These are phyloP conservation scores for Irena cyanogastra DNA, from an alignment of 2,113 vertebrate species.

Conservation along the genomic window DNA sequence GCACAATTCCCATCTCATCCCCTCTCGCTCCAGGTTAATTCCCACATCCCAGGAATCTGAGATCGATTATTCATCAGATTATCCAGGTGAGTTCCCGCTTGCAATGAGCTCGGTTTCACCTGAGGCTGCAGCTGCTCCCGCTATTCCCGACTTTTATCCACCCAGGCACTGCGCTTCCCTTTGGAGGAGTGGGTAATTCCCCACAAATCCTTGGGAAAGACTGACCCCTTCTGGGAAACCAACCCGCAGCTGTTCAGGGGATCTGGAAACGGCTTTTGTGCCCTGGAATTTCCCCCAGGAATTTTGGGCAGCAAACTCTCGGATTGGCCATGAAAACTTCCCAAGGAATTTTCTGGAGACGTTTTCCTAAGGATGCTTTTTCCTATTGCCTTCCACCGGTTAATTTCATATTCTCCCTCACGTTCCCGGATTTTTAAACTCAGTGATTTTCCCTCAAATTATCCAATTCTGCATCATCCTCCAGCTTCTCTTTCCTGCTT, in stretches of 20 bases:
- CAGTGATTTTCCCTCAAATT: neutral
- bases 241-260: neutral
- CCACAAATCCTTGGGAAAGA: conserved; percentile 24
- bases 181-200: neutral
- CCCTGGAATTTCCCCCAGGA: neutral
- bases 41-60: neutral
- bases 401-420: neutral
- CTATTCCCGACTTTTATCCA: neutral
- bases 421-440: neutral
- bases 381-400: neutral
- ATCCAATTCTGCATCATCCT: neutral
- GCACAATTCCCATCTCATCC: neutral
- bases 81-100: neutral
- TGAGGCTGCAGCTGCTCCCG: neutral
- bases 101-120: neutral
- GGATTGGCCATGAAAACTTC: neutral
- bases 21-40: neutral
- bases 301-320: neutral
- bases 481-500: neutral
- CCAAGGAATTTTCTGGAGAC: neutral
- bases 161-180: neutral
- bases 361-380: neutral
- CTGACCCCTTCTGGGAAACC: conserved; percentile 46
- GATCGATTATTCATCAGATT: neutral
- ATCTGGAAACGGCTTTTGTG: neutral